A percentile compares a stretch with the other conserved stretches of the same genome.
phyloP scores from a whole-genome alignment of 2,797 vertebrate species.

The Loris lydekkerianus region DNA sequence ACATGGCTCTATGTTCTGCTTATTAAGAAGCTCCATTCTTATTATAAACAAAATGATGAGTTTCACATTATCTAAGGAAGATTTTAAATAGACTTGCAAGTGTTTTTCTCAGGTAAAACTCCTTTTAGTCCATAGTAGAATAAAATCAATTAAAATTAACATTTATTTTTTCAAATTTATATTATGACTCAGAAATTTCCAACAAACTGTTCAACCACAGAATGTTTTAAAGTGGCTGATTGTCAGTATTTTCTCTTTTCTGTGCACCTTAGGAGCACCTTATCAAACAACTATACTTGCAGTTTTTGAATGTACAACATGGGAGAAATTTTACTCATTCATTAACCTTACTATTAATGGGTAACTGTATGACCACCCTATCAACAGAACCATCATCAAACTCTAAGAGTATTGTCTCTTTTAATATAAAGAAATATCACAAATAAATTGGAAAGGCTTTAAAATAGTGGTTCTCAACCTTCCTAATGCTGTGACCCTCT shows the following conservation, averaged over 20 bases:
- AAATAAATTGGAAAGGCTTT: background rate
- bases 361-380: background rate
- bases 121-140: background rate
- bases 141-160: background rate
- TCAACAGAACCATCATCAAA: background rate
- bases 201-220: background rate
- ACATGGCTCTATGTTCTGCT: background rate
- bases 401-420: background rate
- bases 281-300: background rate
- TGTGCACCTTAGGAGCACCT: background rate
- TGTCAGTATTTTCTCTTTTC: background rate
- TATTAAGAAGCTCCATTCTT: background rate
- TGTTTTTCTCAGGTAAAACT: background rate
- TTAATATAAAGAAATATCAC: background rate
- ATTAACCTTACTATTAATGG: background rate
- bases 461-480: background rate
- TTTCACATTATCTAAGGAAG: background rate
- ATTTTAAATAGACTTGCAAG: background rate
- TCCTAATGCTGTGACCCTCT: too few relatives aligned
- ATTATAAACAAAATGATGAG: background rate
- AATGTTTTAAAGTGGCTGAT: background rate
- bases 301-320: background rate
- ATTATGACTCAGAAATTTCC: background rate
- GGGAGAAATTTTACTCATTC: background rate
- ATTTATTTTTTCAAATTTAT: background rate